These are phyloP conservation scores for Adelges cooleyi DNA, from an alignment of 1,140 invertebrate species.

Conservation along the genomic window DNA sequence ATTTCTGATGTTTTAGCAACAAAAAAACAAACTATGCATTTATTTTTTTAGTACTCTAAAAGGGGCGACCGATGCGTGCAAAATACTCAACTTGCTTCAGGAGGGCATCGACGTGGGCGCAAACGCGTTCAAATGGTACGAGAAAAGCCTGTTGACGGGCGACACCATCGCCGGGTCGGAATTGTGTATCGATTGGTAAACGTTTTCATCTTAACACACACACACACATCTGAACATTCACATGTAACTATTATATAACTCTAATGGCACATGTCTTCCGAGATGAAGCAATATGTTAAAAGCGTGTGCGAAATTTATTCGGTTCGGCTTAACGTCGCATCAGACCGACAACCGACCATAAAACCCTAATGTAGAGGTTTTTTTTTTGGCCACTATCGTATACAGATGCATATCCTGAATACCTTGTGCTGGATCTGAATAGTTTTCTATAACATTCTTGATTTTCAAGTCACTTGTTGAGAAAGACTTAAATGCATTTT, in stretches of 20 bases:
- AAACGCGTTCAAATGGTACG: not conserved
- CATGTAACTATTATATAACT: not conserved
- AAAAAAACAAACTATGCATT: too few relatives aligned
- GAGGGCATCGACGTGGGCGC: not conserved
- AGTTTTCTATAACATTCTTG: not conserved
- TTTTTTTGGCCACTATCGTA: not conserved
- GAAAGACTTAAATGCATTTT: not conserved
- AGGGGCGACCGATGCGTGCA: not conserved
- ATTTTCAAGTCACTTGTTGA: not conserved
- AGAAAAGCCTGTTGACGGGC: not conserved
- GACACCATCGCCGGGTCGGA: not conserved
- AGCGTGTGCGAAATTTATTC: not conserved
- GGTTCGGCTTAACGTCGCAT: not conserved
- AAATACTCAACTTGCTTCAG: not conserved
- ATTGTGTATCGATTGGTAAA: not conserved
- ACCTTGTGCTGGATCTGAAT: not conserved
- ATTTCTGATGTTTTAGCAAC: too few relatives aligned
- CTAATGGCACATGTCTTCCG: not conserved
- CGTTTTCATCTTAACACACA: too few relatives aligned
- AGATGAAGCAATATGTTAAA: not conserved
- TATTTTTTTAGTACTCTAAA: not conserved
- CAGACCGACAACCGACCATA: too few relatives aligned
- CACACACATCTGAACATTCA: not conserved
- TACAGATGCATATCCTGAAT: not conserved
- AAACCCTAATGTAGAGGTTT: too few relatives aligned